Evolutionary conservation across 1,140 invertebrate species (phyloP).

Genomic region (Leguminivora glycinivorella): DNA sequence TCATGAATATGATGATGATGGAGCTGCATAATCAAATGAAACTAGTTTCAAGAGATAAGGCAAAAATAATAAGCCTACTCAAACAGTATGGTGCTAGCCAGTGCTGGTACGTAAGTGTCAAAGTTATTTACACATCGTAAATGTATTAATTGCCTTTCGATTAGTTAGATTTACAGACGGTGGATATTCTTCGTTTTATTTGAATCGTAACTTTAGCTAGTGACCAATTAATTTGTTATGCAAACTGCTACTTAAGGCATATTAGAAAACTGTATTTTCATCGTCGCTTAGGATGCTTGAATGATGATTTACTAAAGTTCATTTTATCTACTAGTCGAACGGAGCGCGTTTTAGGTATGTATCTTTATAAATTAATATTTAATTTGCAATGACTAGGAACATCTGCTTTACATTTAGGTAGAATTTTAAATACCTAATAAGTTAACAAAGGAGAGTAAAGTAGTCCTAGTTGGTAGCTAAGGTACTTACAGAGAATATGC

Average conservation of each 20-base stretch:
- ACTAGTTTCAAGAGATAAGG: neutral
- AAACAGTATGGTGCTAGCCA: neutral
- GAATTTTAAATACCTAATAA: too few species aligned
- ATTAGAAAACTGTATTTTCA: constrained; percentile 1
- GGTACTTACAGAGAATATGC: too few species aligned
- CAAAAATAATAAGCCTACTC: neutral
- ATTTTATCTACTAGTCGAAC: too few species aligned
- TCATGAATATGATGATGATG: too few species aligned
- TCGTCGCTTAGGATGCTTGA: too few species aligned
- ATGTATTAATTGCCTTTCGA: constrained; percentile 2
- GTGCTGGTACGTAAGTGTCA: constrained; percentile 20
- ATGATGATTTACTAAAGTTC: too few species aligned
- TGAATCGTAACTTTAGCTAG: constrained; percentile 8
- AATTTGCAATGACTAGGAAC: too few species aligned
- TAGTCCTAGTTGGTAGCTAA: too few species aligned
- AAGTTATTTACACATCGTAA: constrained; percentile 16
- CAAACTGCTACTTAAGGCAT: neutral
- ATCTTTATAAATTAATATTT: too few species aligned
- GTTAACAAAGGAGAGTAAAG: too few species aligned
- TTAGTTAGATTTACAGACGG: constrained; percentile 11
- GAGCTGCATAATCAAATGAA: neutral
- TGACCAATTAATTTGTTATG: constrained; percentile 26
- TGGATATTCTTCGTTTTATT: constrained; percentile 18
- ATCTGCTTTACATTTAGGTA: too few species aligned
- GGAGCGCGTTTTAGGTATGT: too few species aligned